A percentile compares a stretch with the other conserved stretches of the same genome.
Conservation (phyloP, 2,888 invertebrate genomes). For the Drosophila lutescens region DNA sequence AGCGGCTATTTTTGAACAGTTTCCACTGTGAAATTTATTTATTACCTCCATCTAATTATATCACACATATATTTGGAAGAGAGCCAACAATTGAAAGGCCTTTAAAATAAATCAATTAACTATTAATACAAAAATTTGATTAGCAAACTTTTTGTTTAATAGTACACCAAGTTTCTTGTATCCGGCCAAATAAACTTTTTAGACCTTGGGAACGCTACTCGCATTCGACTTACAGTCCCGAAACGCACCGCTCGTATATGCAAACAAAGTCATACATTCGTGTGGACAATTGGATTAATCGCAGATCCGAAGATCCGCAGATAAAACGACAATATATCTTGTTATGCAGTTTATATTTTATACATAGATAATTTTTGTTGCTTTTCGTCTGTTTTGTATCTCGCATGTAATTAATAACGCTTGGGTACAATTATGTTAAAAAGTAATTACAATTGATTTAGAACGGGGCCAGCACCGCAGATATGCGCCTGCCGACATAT, state of each 20-base stretch:
- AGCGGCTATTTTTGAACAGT: constrained; percentile 16
- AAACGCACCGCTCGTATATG: constrained; percentile 7
- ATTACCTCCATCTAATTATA: constrained; percentile 31
- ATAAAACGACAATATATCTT: constrained; percentile 19
- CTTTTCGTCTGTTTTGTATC: constrained; percentile 14
- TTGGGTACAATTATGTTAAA: constrained; percentile 68
- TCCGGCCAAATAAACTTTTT: background rate
- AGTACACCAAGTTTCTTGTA: background rate
- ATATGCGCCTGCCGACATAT: constrained; percentile 24
- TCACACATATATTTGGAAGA: constrained; percentile 23
- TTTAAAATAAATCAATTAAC: constrained; percentile 23
- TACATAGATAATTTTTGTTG: constrained; percentile 34
- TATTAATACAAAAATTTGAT: constrained; percentile 2
- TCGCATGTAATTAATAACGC: constrained; percentile 53
- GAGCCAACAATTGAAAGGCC: constrained; percentile 18
- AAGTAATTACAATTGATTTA: constrained; percentile 72
- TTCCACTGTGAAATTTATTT: constrained; percentile 22
- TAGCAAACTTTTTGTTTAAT: background rate
- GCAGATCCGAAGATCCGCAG: constrained; percentile 4
- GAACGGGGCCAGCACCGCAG: constrained; percentile 24
- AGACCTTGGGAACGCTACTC: background rate
- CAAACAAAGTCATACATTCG: background rate
- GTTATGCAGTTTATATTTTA: constrained; percentile 46
- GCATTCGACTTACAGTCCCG: constrained; percentile 8
- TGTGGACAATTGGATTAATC: constrained; percentile 9